Conservation (phyloP, 2,888 invertebrate genomes). For the Epinotia ramella region DNA sequence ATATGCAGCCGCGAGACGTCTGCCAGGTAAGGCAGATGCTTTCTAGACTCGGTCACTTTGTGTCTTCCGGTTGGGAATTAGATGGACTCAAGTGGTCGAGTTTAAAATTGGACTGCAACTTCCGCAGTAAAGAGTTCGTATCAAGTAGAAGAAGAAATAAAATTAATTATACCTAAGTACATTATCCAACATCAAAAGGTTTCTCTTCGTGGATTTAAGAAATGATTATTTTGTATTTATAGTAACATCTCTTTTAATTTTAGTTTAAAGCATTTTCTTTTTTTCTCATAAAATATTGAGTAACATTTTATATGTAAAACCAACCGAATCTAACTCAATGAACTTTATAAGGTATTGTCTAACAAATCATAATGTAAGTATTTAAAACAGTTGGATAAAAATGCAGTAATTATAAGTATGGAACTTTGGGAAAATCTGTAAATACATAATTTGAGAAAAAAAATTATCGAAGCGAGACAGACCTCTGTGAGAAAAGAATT, state of each 20-base stretch:
- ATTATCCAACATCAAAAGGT: not conserved
- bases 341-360: no score
- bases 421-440: no score
- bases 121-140: conserved; percentile 27
- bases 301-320: no score
- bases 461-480: no score
- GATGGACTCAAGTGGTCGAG: conserved; percentile 38
- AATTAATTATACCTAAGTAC: not conserved
- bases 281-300: no score
- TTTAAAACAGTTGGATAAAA: no score
- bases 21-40: conserved; percentile 79
- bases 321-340: no score
- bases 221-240: not conserved
- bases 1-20: conserved; percentile 69
- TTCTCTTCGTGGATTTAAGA: not conserved
- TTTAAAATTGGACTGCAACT: conserved; percentile 34
- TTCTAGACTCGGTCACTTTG: conserved; percentile 60
- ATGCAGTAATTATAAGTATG: no score
- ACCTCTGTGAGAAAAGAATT: no score
- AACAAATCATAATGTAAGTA: no score
- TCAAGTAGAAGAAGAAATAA: conserved; percentile 2
- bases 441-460: no score
- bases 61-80: conserved; percentile 54
- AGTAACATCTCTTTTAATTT: not conserved
- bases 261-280: no score